These are phyloP conservation scores for Erithacus rubecula DNA, from an alignment of 2,797 vertebrate genomes.

Conservation along the genomic window DNA sequence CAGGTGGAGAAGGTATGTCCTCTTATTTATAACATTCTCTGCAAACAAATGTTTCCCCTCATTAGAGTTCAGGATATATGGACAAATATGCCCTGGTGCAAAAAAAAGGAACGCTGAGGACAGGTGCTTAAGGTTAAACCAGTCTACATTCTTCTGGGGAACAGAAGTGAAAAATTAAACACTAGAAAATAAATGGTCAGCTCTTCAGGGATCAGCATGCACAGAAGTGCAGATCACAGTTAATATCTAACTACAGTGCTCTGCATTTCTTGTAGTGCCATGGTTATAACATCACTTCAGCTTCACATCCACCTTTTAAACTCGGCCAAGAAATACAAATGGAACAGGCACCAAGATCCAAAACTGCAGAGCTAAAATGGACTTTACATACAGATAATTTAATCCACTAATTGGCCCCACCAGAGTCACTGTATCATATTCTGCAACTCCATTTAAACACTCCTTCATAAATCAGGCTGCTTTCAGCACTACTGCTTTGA, in stretches of 20 bases:
- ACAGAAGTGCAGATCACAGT: background rate
- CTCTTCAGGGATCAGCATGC: conserved; percentile 23
- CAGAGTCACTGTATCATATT: background rate
- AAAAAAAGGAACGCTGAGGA: background rate
- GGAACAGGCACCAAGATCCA: background rate
- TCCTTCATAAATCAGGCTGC: background rate
- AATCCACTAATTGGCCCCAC: background rate
- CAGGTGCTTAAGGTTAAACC: conserved; percentile 27
- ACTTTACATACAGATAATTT: background rate
- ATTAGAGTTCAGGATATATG: background rate
- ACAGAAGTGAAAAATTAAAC: conserved; percentile 69
- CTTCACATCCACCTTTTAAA: background rate
- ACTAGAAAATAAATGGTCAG: conserved; percentile 47
- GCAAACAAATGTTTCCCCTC: background rate
- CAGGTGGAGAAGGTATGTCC: background rate
- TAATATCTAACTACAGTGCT: conserved; percentile 30
- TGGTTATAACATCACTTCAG: background rate
- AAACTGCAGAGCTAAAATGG: background rate
- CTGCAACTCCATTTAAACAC: background rate
- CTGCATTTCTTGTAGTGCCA: background rate
- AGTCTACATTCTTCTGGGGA: conserved; percentile 37
- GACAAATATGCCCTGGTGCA: background rate
- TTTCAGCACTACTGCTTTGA: background rate
- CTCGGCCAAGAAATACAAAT: background rate
- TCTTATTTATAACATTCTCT: background rate